phyloP scores from a whole-genome alignment of 2,113 vertebrate species.

The Choloepus hoffmanni region DNA sequence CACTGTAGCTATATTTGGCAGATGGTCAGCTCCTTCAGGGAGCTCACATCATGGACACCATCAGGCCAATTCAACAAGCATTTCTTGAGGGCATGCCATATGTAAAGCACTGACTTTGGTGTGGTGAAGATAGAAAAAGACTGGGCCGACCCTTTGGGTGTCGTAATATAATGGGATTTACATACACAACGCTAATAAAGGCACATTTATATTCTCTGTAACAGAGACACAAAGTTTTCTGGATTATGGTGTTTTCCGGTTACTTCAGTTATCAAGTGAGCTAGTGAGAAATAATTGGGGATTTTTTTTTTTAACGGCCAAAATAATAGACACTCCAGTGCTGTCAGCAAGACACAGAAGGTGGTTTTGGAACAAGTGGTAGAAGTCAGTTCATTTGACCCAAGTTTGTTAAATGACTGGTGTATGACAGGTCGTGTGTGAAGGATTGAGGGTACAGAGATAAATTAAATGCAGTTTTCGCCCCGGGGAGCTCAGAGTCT shows the following conservation, averaged over 20 bases:
- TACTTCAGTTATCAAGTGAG: constrained; percentile 43
- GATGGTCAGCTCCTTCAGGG: constrained; percentile 68
- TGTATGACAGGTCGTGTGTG: not conserved
- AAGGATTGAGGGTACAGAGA: not conserved
- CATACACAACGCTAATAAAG: not conserved
- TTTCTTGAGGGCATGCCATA: constrained; percentile 56
- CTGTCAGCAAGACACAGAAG: not conserved
- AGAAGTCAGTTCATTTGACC: constrained; percentile 36
- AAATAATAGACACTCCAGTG: not conserved
- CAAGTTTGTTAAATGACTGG: not conserved
- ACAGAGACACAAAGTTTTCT: not conserved
- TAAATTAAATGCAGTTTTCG: constrained; percentile 29
- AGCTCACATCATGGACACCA: constrained; percentile 13
- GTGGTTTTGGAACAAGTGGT: constrained; percentile 37
- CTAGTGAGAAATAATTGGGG: not conserved
- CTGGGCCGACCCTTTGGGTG: not conserved
- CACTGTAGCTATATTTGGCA: constrained; percentile 69
- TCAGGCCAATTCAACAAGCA: constrained; percentile 59
- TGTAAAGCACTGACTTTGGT: constrained; percentile 52
- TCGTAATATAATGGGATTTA: not conserved
- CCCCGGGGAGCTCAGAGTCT: not conserved
- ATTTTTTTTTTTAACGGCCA: not conserved
- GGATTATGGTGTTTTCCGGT: constrained; percentile 24
- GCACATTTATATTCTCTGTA: not conserved
- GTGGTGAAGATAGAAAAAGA: not conserved